phyloP scores from a whole-genome alignment of 2,113 vertebrate genomes.

The Sporophila hypoxantha region DNA sequence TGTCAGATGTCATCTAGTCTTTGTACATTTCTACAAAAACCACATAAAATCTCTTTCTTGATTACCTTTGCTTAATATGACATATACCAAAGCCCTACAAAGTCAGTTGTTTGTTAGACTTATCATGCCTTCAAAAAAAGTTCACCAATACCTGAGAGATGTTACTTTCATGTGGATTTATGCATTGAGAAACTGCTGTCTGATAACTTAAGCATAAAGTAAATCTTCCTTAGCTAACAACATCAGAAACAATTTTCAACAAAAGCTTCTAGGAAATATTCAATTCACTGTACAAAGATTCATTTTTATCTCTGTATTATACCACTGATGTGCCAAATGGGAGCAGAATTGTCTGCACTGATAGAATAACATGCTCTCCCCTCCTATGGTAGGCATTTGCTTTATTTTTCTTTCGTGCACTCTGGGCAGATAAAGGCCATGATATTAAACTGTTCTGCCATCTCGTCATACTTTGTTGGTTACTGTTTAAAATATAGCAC shows the following conservation, averaged over 20 bases:
- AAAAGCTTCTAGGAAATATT: conserved; percentile 1
- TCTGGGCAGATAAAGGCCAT: conserved; percentile 34
- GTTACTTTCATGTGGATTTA: neutral
- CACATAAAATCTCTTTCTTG: neutral
- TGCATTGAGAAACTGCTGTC: neutral
- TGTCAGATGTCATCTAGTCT: neutral
- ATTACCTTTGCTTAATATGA: neutral
- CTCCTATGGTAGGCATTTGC: neutral
- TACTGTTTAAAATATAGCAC: conserved; percentile 26
- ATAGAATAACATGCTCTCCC: neutral
- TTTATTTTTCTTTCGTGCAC: neutral
- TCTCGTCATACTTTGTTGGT: conserved; percentile 19
- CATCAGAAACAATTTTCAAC: conserved; percentile 2
- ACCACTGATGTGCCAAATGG: neutral
- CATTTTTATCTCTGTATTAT: conserved; percentile 13
- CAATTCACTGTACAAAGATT: neutral
- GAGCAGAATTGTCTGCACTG: neutral
- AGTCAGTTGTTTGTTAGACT: neutral
- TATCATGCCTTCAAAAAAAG: neutral
- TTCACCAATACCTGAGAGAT: neutral
- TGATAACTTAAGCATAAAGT: neutral
- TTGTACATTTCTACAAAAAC: neutral
- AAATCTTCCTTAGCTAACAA: conserved; percentile 8
- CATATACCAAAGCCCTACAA: neutral
- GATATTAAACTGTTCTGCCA: conserved; percentile 49